phyloP scores from a whole-genome alignment of 1,140 invertebrate genomes.

The Penaeus chinensis region DNA sequence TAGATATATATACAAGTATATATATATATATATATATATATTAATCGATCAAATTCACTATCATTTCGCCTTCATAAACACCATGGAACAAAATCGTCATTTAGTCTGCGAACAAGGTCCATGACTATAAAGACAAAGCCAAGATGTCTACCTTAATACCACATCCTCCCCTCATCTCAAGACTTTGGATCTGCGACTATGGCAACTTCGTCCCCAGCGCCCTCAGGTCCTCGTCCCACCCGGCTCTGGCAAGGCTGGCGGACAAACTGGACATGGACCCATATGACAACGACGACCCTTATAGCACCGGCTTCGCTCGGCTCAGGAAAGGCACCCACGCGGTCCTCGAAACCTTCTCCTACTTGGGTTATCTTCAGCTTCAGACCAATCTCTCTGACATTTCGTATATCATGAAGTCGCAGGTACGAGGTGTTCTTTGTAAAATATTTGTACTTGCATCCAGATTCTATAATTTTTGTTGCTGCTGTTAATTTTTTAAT shows the following conservation, averaged over 20 bases:
- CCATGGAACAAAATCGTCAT: no score
- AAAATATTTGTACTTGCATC: not conserved
- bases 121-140: no score
- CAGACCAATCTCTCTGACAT: not conserved
- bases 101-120: no score
- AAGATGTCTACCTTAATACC: no score
- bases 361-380: not conserved
- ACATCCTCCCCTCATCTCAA: not conserved
- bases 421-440: not conserved
- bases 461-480: not conserved
- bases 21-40: no score
- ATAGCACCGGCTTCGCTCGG: not conserved
- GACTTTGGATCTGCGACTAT: not conserved
- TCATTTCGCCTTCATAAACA: no score
- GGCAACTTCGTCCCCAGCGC: not conserved
- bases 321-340: not conserved
- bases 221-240: not conserved
- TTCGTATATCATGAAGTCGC: not conserved
- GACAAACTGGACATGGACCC: not conserved
- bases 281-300: not conserved
- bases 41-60: no score
- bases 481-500: not conserved
- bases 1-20: no score
- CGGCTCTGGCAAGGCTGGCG: not conserved
- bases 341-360: not conserved